Conservation (phyloP, 2,113 vertebrate species). For the Hippoglossus stenolepis region DNA sequence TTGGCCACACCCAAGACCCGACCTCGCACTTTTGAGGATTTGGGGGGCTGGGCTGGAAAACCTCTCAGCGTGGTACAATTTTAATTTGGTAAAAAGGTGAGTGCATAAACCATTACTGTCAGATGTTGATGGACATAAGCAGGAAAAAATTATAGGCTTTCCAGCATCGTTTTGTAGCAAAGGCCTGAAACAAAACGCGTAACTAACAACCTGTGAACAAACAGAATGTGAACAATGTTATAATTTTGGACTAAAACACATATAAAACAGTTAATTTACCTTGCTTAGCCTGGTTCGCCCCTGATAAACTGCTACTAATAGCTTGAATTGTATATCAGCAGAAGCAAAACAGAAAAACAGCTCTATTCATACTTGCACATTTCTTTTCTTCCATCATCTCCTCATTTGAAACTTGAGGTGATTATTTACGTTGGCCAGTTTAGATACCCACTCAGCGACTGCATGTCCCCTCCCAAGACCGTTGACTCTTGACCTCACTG, state of each 20-base stretch:
- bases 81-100: background rate
- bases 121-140: too few species aligned
- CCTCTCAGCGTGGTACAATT: background rate
- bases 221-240: too few species aligned
- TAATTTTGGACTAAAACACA: background rate
- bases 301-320: background rate
- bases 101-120: background rate
- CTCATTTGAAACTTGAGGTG: background rate
- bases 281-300: background rate
- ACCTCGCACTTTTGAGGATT: constrained; percentile 59
- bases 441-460: background rate
- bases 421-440: background rate
- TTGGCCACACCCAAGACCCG: constrained; percentile 65
- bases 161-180: too few species aligned
- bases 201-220: too few species aligned
- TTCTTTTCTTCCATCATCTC: background rate
- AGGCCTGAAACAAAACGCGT: too few species aligned
- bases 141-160: too few species aligned
- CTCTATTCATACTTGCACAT: background rate
- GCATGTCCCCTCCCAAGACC: constrained; percentile 40
- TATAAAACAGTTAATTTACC: background rate
- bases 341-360: background rate
- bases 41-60: constrained; percentile 1
- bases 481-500: constrained; percentile 70
- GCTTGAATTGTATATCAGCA: background rate